Base-by-base conservation (phyloP, 2,797 vertebrate species). In the Prionace glauca region DNA sequence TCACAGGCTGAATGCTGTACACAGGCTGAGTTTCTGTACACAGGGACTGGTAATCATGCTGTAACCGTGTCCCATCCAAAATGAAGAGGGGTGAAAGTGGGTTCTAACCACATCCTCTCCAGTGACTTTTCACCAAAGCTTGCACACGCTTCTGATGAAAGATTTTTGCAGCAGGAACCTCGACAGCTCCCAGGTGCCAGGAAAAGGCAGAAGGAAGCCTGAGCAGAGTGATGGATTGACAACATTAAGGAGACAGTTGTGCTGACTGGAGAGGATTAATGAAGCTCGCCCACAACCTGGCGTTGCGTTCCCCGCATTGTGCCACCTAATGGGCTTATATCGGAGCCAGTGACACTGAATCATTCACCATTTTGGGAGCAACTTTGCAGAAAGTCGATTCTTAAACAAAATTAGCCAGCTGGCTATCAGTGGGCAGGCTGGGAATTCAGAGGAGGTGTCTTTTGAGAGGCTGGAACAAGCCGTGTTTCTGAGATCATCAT, bases 311-410 rank as follows among this genome's bases (percentile, higher is more conserved):
- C 41, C 90, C 1, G n/a, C 41, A 20, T 20, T 69, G n/a, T 67
- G n/a, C 90, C n/a, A 65, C 10, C 62, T 92, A 92, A 92, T 69
- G 90, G 62, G 62, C n/a, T 92, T 36, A 67, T 92, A n/a, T 60
- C 20, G 8, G 36, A 92, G 24, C 36, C 36, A 92, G n/a, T 92
- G 62, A 67, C 90, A 92, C 36, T 92, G 90, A 92, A 92, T 65
- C 90, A 92, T 92, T 92, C 36, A 92, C 62, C 60, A 67, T 67
- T 67, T 22, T 67, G 90, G 62, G 65, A 92, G 62, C 90, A 92
- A 92, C 62, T 67, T 92, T 67, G n/a, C 90, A 67, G 90, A 92
- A 92, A 67, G 32, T 67, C 65, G 22, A 92, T 92, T 92, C 90
- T 92, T 92, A 92, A 92, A 41, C 67, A 69, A 84, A 84, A 45